These are phyloP conservation scores for Spialia ferax DNA, from an alignment of 2,888 invertebrate genomes.

Conservation along the genomic window DNA sequence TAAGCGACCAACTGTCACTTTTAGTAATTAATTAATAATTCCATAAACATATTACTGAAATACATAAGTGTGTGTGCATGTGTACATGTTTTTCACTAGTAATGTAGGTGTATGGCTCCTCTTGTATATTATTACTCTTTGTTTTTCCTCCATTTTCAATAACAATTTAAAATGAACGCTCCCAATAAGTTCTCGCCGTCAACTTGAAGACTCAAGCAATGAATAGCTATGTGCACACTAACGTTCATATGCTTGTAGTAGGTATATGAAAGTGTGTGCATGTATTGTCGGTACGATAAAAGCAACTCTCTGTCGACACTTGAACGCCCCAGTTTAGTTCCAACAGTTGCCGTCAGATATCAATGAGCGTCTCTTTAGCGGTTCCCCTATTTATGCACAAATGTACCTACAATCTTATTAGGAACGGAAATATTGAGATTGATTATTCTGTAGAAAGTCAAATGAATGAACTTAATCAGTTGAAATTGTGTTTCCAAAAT, in stretches of 20 bases:
- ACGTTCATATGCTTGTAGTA: not conserved
- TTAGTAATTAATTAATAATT: too few species aligned
- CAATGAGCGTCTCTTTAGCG: conserved; percentile 10
- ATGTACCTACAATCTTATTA: not conserved
- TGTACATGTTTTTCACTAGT: too few species aligned
- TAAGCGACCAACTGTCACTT: too few species aligned
- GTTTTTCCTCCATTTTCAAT: too few species aligned
- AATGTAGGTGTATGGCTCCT: too few species aligned
- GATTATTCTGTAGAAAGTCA: too few species aligned
- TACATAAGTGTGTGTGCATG: too few species aligned
- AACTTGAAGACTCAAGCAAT: not conserved
- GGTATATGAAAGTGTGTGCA: not conserved
- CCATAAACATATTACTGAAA: too few species aligned
- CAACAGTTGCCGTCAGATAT: conserved; percentile 17
- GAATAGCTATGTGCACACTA: not conserved
- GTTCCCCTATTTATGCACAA: conserved; percentile 8
- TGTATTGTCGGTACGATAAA: not conserved
- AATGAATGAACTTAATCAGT: too few species aligned
- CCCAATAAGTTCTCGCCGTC: not conserved
- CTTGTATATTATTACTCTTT: too few species aligned
- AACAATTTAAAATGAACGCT: not conserved
- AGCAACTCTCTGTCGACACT: conserved; percentile 12
- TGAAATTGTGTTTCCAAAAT: too few species aligned
- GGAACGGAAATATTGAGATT: not conserved
- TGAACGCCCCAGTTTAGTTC: conserved; percentile 21